These are phyloP conservation scores for Pocillopora verrucosa DNA, from an alignment of 64 coral and sea anemone species.

Conservation along the genomic window DNA sequence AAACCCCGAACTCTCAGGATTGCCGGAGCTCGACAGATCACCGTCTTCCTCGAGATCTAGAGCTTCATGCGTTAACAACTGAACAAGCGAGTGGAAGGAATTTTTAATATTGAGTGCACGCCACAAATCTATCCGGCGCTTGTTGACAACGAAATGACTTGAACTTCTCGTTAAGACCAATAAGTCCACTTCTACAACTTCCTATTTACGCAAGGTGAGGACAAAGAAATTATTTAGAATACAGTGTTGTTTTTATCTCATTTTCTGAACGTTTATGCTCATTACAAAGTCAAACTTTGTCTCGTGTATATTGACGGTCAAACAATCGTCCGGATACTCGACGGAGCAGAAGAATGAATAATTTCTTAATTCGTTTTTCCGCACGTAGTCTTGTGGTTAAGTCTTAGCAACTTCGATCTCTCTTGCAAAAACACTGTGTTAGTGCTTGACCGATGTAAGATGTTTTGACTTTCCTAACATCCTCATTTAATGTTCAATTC, in stretches of 20 bases:
- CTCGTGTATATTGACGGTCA: not conserved
- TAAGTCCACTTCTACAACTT: not conserved
- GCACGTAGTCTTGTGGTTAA: not conserved
- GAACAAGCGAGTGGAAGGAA: not conserved
- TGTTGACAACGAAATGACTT: not conserved
- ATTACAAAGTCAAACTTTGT: not conserved
- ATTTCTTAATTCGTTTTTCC: too few species aligned
- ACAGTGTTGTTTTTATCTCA: not conserved
- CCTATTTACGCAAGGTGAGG: not conserved
- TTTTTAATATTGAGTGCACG: not conserved
- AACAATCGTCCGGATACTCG: not conserved
- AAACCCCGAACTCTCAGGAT: not conserved
- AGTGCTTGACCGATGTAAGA: not conserved
- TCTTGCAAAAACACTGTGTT: not conserved
- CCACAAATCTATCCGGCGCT: too few species aligned
- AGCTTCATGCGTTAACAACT: not conserved
- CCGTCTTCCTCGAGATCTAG: not conserved
- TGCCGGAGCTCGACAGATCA: not conserved
- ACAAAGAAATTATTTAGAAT: not conserved
- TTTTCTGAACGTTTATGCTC: not conserved
- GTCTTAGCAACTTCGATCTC: not conserved
- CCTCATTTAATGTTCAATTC: conserved; percentile 1
- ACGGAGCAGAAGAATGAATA: not conserved
- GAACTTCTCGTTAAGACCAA: not conserved
- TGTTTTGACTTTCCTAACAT: conserved; percentile 7